A percentile compares a stretch with the other conserved stretches of the same genome.
phyloP scores from a whole-genome alignment of 1,140 invertebrate genomes.

The Temnothorax nylanderi region DNA sequence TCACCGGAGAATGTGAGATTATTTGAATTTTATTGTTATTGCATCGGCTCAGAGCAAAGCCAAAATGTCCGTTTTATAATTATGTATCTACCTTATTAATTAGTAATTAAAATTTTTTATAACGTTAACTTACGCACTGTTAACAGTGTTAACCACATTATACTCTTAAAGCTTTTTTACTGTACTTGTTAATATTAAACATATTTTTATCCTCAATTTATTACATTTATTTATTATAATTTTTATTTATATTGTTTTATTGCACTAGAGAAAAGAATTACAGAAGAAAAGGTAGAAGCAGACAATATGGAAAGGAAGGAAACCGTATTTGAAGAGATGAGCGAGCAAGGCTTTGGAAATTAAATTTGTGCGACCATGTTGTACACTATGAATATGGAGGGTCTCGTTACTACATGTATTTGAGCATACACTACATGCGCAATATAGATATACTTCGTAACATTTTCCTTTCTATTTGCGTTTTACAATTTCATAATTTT shows the following conservation, averaged over 20 bases:
- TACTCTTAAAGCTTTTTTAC: neutral
- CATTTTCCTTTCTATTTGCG: slow-evolving; percentile 51
- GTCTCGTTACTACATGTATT: slow-evolving; percentile 81
- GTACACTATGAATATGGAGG: slow-evolving; percentile 84
- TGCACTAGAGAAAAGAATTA: slow-evolving; percentile 55
- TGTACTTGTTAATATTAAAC: neutral
- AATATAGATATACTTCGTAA: slow-evolving; percentile 68
- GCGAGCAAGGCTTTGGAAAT: slow-evolving; percentile 74
- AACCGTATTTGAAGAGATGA: slow-evolving; percentile 64
- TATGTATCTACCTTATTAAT: no score
- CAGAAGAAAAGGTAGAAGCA: slow-evolving; percentile 23
- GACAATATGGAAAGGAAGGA: slow-evolving; percentile 16
- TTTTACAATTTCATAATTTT: neutral
- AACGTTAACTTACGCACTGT: no score
- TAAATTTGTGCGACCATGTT: slow-evolving; percentile 83
- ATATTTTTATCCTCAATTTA: neutral
- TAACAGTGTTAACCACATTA: no score
- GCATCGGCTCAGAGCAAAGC: no score
- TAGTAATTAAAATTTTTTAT: no score
- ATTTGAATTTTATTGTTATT: no score
- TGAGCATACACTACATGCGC: slow-evolving; percentile 70
- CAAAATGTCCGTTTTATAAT: no score
- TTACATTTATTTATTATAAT: neutral
- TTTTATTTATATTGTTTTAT: neutral
- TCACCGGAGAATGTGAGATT: no score